phyloP scores from a whole-genome alignment of 92 coral and sea anemone genomes.

The Phenganax stokvisi region DNA sequence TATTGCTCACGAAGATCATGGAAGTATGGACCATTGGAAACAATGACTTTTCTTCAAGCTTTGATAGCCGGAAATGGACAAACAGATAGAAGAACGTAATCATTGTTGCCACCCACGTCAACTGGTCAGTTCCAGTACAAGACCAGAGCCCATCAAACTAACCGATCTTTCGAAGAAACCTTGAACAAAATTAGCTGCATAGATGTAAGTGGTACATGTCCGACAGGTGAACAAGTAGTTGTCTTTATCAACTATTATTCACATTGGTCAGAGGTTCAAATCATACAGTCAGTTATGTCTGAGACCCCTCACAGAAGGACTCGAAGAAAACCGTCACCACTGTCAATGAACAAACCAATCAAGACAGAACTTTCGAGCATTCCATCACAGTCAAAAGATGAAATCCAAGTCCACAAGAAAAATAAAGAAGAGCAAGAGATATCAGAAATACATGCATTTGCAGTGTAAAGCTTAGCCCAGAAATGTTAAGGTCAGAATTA shows the following conservation, averaged over 20 bases:
- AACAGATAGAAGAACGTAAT: constrained; percentile 34
- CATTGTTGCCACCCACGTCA: constrained; percentile 39
- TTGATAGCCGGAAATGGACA: constrained; percentile 55
- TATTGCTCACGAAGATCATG: constrained; percentile 51
- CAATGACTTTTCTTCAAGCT: constrained; percentile 45
- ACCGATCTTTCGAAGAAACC: constrained; percentile 50
- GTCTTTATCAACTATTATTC: constrained; percentile 55
- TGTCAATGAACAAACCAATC: constrained; percentile 13
- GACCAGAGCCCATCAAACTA: constrained; percentile 46
- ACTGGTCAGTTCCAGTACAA: constrained; percentile 14
- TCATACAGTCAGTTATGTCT: constrained; percentile 28
- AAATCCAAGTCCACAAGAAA: constrained; percentile 3
- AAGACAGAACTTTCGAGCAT: constrained; percentile 24
- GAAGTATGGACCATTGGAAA: constrained; percentile 49
- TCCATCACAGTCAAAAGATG: constrained; percentile 1
- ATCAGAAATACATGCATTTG: not conserved
- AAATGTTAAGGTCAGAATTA: too few species aligned
- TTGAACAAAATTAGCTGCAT: constrained; percentile 13
- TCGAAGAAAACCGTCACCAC: constrained; percentile 22
- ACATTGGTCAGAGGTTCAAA: constrained; percentile 50
- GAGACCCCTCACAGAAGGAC: constrained; percentile 36
- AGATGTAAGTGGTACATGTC: constrained; percentile 54
- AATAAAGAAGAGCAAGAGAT: constrained; percentile 18
- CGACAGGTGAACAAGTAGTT: constrained; percentile 46
- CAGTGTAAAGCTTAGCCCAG: too few species aligned